Base-by-base conservation (phyloP, 2,113 vertebrate genomes). In the Paradisaea rubra region DNA sequence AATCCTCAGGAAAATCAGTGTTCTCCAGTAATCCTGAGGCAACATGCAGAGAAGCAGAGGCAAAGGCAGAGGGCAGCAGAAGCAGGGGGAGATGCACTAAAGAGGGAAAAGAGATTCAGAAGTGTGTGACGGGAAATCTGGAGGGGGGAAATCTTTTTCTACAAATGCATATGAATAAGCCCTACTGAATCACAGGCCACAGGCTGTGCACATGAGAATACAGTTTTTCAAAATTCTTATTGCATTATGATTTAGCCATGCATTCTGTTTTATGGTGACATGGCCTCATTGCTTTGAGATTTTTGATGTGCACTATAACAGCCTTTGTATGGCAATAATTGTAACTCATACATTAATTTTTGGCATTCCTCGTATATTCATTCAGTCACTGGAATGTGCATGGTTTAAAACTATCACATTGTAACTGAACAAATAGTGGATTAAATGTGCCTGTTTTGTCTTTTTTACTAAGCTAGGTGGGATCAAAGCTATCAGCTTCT, bases 371-470 rank as follows among this genome's bases (percentile, higher is more conserved):
- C 52, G 30, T 90, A 72, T 45, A 76, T 89, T 94, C 82, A 57
- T 93, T 91, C 91, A 64, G 61, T 42, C 61, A 28, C 31, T 74
- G 91, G 92, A 96, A 95, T 93, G 93, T 91, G 86, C 89, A 76
- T 65, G 30, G 80, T 79, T 89, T 65, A 90, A 94, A 91, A 74
- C 82, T 61, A 94, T 41, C 86, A 93, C 81, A 93, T 88, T 91
- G 82, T 71, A 73, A 90, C 37, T 77, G 71, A 95, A 89, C 92
- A 96, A 97, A 82, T 60, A 94, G 82, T 77, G 87, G 94, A 94
- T 96, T 94, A 96, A 90, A 90, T 86, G 88, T 93, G 88, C 71
- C 93, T 89, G 86, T 87, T 94, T 91, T 96, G 86, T 94, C 88
- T 87, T 96, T 83, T 91, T 87, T 92, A 33, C 92, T 95, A 93